Percentiles rank a stretch among this genome's conserved stretches.
Evolutionary conservation across 2,888 invertebrate species (phyloP).

Genomic region (Lomographa bimaculata): DNA sequence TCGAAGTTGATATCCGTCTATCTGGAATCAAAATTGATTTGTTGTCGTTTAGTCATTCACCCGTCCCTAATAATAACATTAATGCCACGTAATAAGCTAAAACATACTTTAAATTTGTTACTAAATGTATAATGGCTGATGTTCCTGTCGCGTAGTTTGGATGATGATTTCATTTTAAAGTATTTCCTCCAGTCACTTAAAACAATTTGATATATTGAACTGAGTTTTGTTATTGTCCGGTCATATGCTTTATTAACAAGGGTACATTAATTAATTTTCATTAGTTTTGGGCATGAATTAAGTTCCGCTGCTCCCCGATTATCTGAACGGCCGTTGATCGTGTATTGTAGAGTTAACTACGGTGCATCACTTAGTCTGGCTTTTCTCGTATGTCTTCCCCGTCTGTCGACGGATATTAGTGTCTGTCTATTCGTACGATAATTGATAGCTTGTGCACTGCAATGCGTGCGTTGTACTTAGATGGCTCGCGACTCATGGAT

Average conservation of each 20-base stretch:
- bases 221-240: slow-evolving; percentile 57
- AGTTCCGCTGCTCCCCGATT: slow-evolving; percentile 72
- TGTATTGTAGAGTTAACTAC: slow-evolving; percentile 51
- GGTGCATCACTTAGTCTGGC: slow-evolving; percentile 81
- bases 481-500: slow-evolving; percentile 40
- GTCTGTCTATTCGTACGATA: slow-evolving; percentile 14
- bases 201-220: slow-evolving; percentile 24
- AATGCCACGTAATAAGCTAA: no score
- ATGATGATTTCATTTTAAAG: slow-evolving; percentile 68
- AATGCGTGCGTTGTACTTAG: slow-evolving; percentile 50
- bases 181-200: no score
- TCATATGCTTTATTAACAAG: slow-evolving; percentile 80
- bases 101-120: no score
- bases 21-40: no score
- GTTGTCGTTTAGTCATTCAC: no score
- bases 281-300: slow-evolving; percentile 80
- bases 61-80: no score
- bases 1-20: no score
- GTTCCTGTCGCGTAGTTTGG: slow-evolving; percentile 77
- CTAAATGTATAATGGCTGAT: no score
- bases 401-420: slow-evolving; percentile 51
- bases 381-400: slow-evolving; percentile 71
- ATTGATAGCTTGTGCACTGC: slow-evolving; percentile 55
- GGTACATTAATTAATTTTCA: slow-evolving; percentile 67
- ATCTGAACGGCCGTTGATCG: slow-evolving; percentile 40